A percentile compares a stretch with the other conserved stretches of the same genome.
Evolutionary conservation across 2,113 vertebrate species (phyloP).

Genomic region (Gallinago media): DNA sequence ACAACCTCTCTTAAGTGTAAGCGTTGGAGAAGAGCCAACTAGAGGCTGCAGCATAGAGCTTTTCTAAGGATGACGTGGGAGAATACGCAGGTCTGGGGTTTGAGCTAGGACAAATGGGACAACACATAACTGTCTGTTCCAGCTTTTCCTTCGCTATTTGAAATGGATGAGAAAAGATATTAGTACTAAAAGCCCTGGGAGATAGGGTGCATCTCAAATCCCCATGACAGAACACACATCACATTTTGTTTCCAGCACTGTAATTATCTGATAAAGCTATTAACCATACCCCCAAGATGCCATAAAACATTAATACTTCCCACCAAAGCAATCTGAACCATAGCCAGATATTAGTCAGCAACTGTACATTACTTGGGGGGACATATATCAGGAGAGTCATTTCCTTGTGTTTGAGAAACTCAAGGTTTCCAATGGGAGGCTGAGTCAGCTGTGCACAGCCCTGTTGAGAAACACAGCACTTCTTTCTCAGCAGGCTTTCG

Average conservation of each 20-base stretch:
- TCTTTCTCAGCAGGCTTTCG: too few species aligned
- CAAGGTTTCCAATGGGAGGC: neutral
- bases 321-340: neutral
- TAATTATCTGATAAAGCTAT: slow-evolving; percentile 52
- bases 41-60: neutral
- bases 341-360: neutral
- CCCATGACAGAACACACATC: neutral
- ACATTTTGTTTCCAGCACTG: slow-evolving; percentile 32
- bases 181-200: neutral
- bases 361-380: neutral
- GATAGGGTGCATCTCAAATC: neutral
- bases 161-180: neutral
- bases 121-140: neutral
- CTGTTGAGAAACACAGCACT: neutral
- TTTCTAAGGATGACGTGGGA: neutral
- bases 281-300: neutral
- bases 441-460: neutral
- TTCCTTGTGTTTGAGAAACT: neutral
- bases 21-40: neutral
- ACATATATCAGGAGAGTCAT: neutral
- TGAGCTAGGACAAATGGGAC: neutral
- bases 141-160: neutral
- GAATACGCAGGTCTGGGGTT: neutral
- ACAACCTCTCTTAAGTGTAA: neutral
- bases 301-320: neutral